Base-by-base conservation (phyloP, 2,113 vertebrate genomes). In the Seriola rivoliana region DNA sequence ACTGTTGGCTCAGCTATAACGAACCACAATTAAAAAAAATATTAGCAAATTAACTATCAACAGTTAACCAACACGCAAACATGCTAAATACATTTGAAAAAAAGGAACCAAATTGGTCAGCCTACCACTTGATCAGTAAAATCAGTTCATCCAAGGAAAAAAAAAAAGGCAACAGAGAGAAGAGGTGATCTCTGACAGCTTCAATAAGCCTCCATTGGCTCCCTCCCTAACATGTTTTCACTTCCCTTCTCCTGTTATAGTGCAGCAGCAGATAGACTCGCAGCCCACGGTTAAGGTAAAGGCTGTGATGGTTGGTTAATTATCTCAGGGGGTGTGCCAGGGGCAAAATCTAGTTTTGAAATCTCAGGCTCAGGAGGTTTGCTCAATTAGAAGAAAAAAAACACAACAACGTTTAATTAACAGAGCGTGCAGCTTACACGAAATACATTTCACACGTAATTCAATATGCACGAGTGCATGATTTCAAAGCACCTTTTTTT, bases 281-380 rank as follows among this genome's bases (percentile, higher is more conserved):
- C 81, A 92, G 82, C 84, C 71, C 81, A 29, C 23, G 42, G 42
- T 83, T 80, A 82, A 89, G 88, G 85, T 83, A 29, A 12, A 70
- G 89, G 75, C 90, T 88, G 84, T 90, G 89, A 88, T 87, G 92
- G 82, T 86, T 91, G 92, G 75, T 59, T 93, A 88, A 93, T 91
- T 94, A 92, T 92, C 93, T 92, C 81, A 84, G 82, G 90, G 93
- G 89, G 79, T 88, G 85, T 86, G 94, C 94, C 93, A 91, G 91
- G 81, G 94, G 94, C 94, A 80, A 94, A 93, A 94, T 93, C 92
- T 90, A 84, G 89, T 92, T 94, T 95, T 92, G 79, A 94, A 92
- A 92, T 90, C 92, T 87, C 88, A 85, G 90, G 85, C 92, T 89
- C 92, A 80, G 91, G 92, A 92, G 92, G 91, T 91, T 92, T 91